Base-by-base conservation (phyloP, 1,140 invertebrate genomes). In the Phortica variegata region DNA sequence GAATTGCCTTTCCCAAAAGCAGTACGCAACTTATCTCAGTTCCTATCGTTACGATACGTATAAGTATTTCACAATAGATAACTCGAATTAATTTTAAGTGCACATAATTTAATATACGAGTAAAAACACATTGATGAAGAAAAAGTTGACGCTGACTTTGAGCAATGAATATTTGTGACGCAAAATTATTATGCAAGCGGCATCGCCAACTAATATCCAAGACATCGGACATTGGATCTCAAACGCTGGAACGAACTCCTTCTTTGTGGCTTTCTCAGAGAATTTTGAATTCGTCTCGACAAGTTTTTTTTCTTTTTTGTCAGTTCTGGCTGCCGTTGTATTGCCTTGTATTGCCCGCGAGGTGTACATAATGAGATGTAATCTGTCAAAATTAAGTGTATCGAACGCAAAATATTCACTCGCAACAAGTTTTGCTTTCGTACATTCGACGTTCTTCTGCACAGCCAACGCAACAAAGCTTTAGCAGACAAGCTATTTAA, bases 301-400 rank as follows among this genome's bases (percentile, higher is more conserved):
- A n/a, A n/a, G n/a, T n/a, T n/a, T n/a, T n/a, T 26, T 26, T 26
- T 26, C 10, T 26, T 26, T 26, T 26, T 26, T 26, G 5, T 63
- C 46, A 41, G 63, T 66, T 66, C 52, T 43, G 18, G 32, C 38
- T 43, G 51, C 41, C 49, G 46, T 44, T 56, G 49, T 23, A 47
- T 16, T 47, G 47, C 23, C 5, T 56, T 26, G 23, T 26, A 10
- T 34, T 49, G 54, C 46, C 60, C 57, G 47, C 63, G 52, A 68
- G 63, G 65, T 68, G 63, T 60, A 68, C 57, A 60, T 68, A 68
- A 68, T 68, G 63, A 68, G 63, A 68, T 68, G 63, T 68, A 68
- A 68, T 68, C 63, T 68, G 63, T 68, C 63, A 68, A 68, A 68
- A 68, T 68, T 57, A 68, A 68, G 63, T 68, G 60, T 58, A 68